Conservation (phyloP, 2,797 vertebrate genomes). For the Loris lydekkerianus region DNA sequence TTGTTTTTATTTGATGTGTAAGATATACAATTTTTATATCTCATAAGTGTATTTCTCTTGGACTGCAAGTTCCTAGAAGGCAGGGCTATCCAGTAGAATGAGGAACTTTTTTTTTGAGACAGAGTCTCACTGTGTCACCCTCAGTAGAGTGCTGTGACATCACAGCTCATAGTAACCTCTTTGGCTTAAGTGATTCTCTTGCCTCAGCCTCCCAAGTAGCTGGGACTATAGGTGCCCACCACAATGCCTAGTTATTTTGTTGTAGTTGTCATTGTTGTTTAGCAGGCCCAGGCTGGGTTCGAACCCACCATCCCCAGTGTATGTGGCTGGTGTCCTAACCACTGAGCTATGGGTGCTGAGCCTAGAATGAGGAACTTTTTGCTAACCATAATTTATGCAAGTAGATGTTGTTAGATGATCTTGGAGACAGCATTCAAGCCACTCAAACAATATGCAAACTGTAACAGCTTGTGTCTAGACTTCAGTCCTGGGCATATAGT, state of each 20-base stretch:
- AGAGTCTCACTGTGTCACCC: too few species aligned
- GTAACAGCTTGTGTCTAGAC: background rate
- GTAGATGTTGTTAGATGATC: background rate
- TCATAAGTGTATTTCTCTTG: background rate
- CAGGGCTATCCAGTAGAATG: background rate
- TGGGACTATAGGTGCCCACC: too few species aligned
- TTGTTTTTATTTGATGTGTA: constrained; percentile 7
- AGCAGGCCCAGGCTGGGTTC: too few species aligned
- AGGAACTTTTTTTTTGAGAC: background rate
- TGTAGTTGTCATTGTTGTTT: too few species aligned
- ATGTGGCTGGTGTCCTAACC: too few species aligned
- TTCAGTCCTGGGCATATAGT: background rate
- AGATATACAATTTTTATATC: background rate
- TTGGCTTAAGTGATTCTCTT: too few species aligned
- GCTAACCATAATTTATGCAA: background rate
- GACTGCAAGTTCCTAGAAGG: constrained; percentile 41
- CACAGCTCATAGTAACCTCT: too few species aligned
- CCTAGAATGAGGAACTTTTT: constrained; percentile 30
- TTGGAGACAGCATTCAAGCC: background rate
- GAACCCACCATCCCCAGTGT: too few species aligned
- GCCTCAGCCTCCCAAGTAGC: too few species aligned
- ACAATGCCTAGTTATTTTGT: too few species aligned
- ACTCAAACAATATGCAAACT: background rate
- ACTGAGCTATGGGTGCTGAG: too few species aligned
- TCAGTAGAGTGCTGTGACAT: too few species aligned